These are phyloP conservation scores for Rafetus swinhoei DNA, from an alignment of 2,113 vertebrate species.

Conservation along the genomic window DNA sequence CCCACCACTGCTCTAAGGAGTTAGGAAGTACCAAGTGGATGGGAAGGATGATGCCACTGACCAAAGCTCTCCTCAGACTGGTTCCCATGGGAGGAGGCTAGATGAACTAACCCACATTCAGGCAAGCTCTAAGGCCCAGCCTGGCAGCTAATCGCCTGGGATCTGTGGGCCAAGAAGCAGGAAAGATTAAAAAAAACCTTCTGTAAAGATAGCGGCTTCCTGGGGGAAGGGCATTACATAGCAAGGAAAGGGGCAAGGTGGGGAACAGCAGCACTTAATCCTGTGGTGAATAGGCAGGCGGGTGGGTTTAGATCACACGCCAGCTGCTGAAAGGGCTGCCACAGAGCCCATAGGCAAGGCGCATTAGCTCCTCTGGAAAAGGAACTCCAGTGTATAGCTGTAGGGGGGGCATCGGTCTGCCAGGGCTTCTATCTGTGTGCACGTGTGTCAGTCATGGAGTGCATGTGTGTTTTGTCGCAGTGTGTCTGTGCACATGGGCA, in stretches of 20 bases:
- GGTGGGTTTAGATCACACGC: constrained; percentile 61
- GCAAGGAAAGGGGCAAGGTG: neutral
- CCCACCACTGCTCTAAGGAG: constrained; percentile 49
- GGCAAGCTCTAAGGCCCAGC: constrained; percentile 57
- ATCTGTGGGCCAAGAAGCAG: constrained; percentile 59
- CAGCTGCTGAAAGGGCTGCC: constrained; percentile 41
- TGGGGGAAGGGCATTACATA: constrained; percentile 53
- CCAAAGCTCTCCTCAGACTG: constrained; percentile 55
- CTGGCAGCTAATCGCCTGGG: constrained; percentile 74
- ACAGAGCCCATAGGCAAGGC: neutral
- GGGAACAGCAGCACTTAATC: constrained; percentile 41
- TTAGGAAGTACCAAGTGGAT: constrained; percentile 78
- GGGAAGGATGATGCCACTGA: constrained; percentile 74
- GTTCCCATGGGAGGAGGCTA: constrained; percentile 72
- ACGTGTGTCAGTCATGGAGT: neutral
- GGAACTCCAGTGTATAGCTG: neutral
- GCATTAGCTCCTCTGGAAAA: constrained; percentile 1
- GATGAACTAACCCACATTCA: constrained; percentile 60
- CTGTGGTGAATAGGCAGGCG: constrained; percentile 69
- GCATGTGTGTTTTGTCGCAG: neutral
- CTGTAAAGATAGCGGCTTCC: constrained; percentile 67
- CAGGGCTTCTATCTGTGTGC: neutral
- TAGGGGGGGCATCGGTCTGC: neutral
- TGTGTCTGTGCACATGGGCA: too few relatives aligned
- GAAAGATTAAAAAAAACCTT: constrained; percentile 70